phyloP scores from a whole-genome alignment of 2,888 invertebrate genomes.

The Dascillus cervinus region DNA sequence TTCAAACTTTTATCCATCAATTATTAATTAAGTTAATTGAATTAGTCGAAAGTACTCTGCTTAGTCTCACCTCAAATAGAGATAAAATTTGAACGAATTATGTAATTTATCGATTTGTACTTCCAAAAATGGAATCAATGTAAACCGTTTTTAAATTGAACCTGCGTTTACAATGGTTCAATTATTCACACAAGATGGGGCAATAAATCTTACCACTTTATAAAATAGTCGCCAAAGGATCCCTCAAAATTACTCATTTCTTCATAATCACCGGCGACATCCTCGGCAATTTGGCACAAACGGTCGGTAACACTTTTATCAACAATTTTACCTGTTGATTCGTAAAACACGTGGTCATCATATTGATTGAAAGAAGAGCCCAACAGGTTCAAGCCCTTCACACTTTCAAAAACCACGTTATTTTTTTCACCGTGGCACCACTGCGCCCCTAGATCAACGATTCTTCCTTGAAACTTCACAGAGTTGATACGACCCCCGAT shows the following conservation, averaged over 20 bases:
- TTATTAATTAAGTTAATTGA: too few species aligned
- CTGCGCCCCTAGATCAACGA: conserved; percentile 34
- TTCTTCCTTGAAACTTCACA: conserved; percentile 18
- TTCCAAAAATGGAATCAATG: too few species aligned
- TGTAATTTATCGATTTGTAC: too few species aligned
- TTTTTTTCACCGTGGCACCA: conserved; percentile 40
- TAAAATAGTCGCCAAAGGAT: conserved; percentile 33
- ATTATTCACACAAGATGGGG: too few species aligned
- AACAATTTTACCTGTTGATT: conserved; percentile 27
- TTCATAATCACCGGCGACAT: conserved; percentile 25
- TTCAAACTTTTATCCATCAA: too few species aligned
- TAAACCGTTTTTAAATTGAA: too few species aligned
- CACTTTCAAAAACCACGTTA: conserved; percentile 36
- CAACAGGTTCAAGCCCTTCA: conserved; percentile 30
- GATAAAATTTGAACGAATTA: too few species aligned
- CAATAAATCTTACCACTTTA: conserved; percentile 27
- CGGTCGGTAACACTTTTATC: conserved; percentile 28
- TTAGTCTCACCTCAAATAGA: too few species aligned
- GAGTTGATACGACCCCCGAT: conserved; percentile 34
- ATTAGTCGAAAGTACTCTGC: too few species aligned
- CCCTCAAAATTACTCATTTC: conserved; percentile 19
- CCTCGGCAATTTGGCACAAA: conserved; percentile 23
- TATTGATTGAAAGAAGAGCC: conserved; percentile 39
- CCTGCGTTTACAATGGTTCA: too few species aligned
- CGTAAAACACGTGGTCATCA: conserved; percentile 28